Base-by-base conservation (phyloP, 2,113 vertebrate species). In the Indri indri region DNA sequence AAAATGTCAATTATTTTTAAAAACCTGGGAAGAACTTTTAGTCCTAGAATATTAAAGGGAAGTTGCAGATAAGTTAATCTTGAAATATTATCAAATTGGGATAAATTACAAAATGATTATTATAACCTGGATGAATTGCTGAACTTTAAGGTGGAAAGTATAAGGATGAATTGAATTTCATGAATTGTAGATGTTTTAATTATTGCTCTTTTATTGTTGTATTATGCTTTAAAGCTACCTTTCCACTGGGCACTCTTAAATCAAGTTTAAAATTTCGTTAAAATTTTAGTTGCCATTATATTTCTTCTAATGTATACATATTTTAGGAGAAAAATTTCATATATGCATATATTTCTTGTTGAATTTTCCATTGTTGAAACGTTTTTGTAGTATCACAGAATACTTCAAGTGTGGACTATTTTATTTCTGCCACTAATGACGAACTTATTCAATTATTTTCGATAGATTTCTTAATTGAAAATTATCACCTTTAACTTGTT, bases 161-260 rank as follows among this genome's bases (percentile, higher is more conserved):
- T 54, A 91, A 95, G 47, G 32, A 52, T 34, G 40, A 45, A 52
- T 81, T 88, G n/a, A 92, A 85, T 70, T 79, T 96, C 45, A 85
- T 73, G 30, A 90, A 70, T 8, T 93, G 5, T 57, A 89, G 13
- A 77, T 94, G 23, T 70, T 90, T 85, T 37, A 45, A 79, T 88
- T 97, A 66, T 66, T 92, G 9, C 81, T 80, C 34, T 68, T 68
- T 90, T 86, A 91, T 83, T 92, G 12, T 90, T 84, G 45, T 63
- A 73, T 90, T 86, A 91, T 83, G 27, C 63, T 96, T 90, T 71
- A 79, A 97, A 88, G 88, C 10, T 83, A 74, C 4, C 32, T 93
- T 91, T 84, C 27, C 8, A 85, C 5, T 95, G 25, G 47, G 65
- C 37, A 83, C 34, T 94, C 40, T 92, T 66, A 89, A 63, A 74